Evolutionary conservation across 2,113 vertebrate genomes (phyloP).

Genomic region (Ameiurus melas): DNA sequence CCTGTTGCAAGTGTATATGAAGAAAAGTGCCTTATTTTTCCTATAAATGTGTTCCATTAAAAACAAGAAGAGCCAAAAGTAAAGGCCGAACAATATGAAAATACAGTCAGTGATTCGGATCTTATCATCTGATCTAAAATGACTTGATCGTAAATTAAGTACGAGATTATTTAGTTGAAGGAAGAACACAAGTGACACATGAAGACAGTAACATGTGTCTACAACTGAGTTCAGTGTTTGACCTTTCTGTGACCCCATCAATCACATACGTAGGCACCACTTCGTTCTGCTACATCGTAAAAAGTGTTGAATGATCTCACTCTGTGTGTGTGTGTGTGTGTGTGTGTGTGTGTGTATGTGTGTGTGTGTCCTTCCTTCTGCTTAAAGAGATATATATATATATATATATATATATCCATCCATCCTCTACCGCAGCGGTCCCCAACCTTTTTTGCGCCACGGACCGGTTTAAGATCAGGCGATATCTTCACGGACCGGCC

Average conservation of each 20-base stretch:
- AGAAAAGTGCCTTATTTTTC: neutral
- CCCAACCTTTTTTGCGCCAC: too few species aligned
- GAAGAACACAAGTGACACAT: neutral
- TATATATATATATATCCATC: too few species aligned
- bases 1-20: neutral
- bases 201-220: neutral
- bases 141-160: neutral
- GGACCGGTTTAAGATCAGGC: too few species aligned
- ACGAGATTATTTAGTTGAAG: neutral
- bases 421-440: too few species aligned
- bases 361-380: neutral
- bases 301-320: neutral
- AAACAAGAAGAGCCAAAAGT: neutral
- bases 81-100: neutral
- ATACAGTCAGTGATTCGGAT: neutral
- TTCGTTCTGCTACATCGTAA: neutral
- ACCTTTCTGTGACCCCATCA: slow-evolving; percentile 15
- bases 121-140: neutral
- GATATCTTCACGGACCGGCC: too few species aligned
- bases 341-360: neutral
- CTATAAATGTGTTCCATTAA: neutral
- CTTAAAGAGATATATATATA: neutral
- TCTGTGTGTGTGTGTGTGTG: neutral
- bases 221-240: neutral
- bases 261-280: neutral